phyloP scores from a whole-genome alignment of 1,140 invertebrate species.

The Euglossa dilemma region DNA sequence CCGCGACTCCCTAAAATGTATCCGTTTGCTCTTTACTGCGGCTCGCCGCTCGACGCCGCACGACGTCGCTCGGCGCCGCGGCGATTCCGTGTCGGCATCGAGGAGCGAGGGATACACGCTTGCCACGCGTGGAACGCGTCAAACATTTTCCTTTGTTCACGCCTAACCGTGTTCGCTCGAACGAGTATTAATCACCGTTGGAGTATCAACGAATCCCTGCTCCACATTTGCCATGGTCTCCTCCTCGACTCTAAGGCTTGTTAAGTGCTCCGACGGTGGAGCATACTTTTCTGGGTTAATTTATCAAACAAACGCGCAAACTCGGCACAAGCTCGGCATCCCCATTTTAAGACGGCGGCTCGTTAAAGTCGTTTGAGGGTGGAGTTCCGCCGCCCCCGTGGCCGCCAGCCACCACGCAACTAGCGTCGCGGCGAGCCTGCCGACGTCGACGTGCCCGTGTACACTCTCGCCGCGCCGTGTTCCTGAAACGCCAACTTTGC shows the following conservation, averaged over 20 bases:
- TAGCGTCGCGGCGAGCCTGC: not conserved
- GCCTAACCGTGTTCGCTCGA: not conserved
- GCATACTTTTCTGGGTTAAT: slow-evolving; percentile 74
- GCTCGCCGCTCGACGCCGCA: not conserved
- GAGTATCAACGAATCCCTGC: slow-evolving; percentile 11
- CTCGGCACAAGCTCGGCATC: slow-evolving; percentile 65
- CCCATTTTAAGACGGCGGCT: slow-evolving; percentile 73
- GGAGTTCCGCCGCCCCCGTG: slow-evolving; percentile 57
- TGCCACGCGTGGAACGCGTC: not conserved
- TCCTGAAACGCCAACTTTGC: slow-evolving; percentile 56
- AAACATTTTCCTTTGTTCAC: not conserved
- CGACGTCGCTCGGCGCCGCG: not conserved
- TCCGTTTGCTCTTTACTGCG: not conserved
- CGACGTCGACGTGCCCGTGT: not conserved
- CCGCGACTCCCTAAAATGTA: not conserved
- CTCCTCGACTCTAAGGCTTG: slow-evolving; percentile 51
- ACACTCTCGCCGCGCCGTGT: slow-evolving; percentile 9
- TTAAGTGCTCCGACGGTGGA: slow-evolving; percentile 59
- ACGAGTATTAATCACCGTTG: not conserved
- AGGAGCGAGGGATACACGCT: not conserved
- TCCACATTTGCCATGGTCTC: slow-evolving; percentile 30
- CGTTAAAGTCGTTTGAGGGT: slow-evolving; percentile 76
- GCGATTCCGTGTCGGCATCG: too few species aligned
- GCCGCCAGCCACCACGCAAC: slow-evolving; percentile 15
- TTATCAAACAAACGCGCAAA: slow-evolving; percentile 76